Evolutionary conservation across 92 coral and sea anemone species (phyloP).

Genomic region (Umimayanthus kanabou): DNA sequence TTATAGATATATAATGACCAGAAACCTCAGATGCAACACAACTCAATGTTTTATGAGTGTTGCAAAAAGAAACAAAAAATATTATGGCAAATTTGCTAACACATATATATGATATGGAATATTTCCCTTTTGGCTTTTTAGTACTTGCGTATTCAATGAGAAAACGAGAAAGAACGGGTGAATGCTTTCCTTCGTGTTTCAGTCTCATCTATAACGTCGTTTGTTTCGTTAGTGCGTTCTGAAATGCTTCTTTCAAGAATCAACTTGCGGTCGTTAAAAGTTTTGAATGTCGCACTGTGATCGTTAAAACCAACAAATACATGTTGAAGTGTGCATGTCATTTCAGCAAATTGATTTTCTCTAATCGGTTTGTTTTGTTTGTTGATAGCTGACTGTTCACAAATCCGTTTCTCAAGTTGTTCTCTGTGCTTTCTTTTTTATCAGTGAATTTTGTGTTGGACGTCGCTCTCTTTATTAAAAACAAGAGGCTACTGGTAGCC

Average conservation of each 20-base stretch:
- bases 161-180: not conserved
- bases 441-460: not conserved
- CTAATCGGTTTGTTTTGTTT: not conserved
- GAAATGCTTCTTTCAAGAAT: not conserved
- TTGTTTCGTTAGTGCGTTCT: not conserved
- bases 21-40: no score
- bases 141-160: not conserved
- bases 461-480: not conserved
- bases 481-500: no score
- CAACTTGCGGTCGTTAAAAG: not conserved
- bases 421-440: not conserved
- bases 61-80: no score
- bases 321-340: not conserved
- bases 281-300: not conserved
- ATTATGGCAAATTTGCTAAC: no score
- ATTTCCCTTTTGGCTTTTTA: no score
- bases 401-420: not conserved
- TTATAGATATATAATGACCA: no score
- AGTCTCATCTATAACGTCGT: not conserved
- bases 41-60: no score
- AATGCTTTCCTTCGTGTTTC: not conserved
- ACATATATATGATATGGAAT: no score
- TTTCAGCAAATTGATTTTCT: not conserved
- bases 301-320: not conserved
- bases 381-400: not conserved